Percentiles rank a stretch among this genome's conserved stretches.
Evolutionary conservation across 2,113 vertebrate species (phyloP).

Genomic region (Oryctolagus cuniculus): mOryCun1.1 NC_091440.1:4487001-4487500

Average conservation of each 20-base stretch:
- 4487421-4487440: background rate
- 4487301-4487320: no score
- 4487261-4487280: no score
- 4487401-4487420: background rate
- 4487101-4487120: background rate
- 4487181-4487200: background rate
- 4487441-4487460: background rate
- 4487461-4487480: background rate
- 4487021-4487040: background rate
- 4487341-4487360: background rate
- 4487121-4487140: rapidly evolving
- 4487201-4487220: background rate
- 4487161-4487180: background rate
- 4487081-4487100: background rate
- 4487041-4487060: background rate
- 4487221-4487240: background rate
- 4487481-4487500: background rate
- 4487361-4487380: background rate
- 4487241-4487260: background rate
- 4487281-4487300: background rate
- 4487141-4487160: rapidly evolving
- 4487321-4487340: background rate
- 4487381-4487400: background rate
- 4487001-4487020: background rate
- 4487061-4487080: background rate